Evolutionary conservation across 2,888 invertebrate species (phyloP), one percentile per base, ranked within the genome.

Genomic region (Heteropelma amictum): DNA sequence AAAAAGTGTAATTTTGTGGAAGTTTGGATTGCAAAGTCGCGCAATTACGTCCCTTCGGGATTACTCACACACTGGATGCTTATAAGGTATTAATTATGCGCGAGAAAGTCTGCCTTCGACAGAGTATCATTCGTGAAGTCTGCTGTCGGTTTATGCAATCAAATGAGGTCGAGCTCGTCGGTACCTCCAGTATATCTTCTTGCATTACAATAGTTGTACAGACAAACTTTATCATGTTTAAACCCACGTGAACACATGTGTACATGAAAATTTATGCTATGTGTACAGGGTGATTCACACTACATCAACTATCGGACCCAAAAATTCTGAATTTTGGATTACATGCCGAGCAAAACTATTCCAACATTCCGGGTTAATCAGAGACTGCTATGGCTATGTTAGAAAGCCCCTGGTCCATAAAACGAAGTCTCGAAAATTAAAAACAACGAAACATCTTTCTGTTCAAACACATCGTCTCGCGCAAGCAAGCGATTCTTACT

Each of bases 41-140:
- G 30, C 67, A 67, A 72, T 72, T 72, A 70, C 56, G 56, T 49
- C 58, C 60, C 35, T 38, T 64, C 58, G 76, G 6, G 63, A 51
- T 82, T 79, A 81, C 78, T 82, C 81, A 82, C 79, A 79, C 21
- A 26, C 5, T 33, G 78, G 79, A 77, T 81, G 78, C 80, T 84
- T 83, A 83, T 82, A 79, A 80, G 79, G 80, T 82, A 84, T 23
- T 84, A 83, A 84, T 83, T 84, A n/a, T 83, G 84, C 78, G 51
- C 60, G 45, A 61, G 67, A 60, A 67, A 60, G 54, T 8, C 21
- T 28, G 45, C 38, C 19, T 54, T 72, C 54, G 72, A 67, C 61
- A 38, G 65, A 54, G 35, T 54, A 63, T 73, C 76, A 73, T 56
- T 61, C 60, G 64, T 42, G 10, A 53, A 42, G 56, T 42, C 65